phyloP scores from a whole-genome alignment of 2,888 invertebrate genomes.

The Trachelus iudaicus region DNA sequence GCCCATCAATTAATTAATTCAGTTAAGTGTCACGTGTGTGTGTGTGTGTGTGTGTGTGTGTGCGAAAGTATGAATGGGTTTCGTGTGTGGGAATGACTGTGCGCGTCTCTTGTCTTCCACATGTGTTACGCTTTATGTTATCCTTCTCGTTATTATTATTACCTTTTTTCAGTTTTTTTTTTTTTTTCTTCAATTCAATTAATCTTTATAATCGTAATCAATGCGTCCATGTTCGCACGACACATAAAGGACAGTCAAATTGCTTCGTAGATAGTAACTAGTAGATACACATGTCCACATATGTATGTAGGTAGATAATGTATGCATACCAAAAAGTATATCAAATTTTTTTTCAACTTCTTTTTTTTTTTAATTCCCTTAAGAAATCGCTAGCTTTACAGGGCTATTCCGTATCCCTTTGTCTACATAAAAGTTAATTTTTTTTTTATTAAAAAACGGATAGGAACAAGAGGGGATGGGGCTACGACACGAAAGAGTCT shows the following conservation, averaged over 20 bases:
- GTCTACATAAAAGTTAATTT: neutral
- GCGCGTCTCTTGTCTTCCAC: neutral
- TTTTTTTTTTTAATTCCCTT: neutral
- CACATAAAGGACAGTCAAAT: neutral
- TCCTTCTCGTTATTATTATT: neutral
- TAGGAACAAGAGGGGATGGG: neutral
- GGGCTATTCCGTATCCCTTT: neutral
- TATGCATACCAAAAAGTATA: neutral
- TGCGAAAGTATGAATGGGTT: neutral
- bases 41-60: neutral
- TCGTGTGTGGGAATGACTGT: neutral
- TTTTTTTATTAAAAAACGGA: neutral
- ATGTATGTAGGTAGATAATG: neutral
- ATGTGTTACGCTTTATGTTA: neutral
- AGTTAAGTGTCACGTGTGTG: neutral
- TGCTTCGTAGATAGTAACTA: neutral
- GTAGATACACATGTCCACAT: neutral
- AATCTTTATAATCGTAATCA: neutral
- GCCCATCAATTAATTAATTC: neutral
- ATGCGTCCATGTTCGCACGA: neutral
- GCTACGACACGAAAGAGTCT: neutral
- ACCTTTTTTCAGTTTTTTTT: too few species aligned
- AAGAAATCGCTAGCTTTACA: neutral
- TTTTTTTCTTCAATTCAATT: neutral
- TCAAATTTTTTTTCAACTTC: neutral